Evolutionary conservation across 2,888 invertebrate genomes (phyloP).

Genomic region (Myopa tessellatipennis): DNA sequence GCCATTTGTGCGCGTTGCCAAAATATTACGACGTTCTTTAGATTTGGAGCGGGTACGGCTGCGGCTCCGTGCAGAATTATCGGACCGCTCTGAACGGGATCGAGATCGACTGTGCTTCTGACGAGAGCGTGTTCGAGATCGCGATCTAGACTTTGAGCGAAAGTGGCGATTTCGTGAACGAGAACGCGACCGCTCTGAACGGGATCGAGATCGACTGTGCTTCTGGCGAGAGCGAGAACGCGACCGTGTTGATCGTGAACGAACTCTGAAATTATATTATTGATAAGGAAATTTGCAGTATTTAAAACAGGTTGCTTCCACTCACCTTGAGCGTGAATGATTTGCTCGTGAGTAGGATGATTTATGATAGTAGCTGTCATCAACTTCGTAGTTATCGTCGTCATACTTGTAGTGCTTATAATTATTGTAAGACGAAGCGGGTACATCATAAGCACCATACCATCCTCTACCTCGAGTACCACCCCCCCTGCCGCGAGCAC

Average conservation of each 20-base stretch:
- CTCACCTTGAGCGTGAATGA: constrained; percentile 53
- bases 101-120: constrained; percentile 53
- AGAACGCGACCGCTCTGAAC: constrained; percentile 52
- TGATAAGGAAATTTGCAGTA: constrained; percentile 8
- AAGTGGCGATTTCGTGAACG: constrained; percentile 49
- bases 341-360: constrained; percentile 58
- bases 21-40: constrained; percentile 24
- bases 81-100: constrained; percentile 46
- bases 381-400: constrained; percentile 67
- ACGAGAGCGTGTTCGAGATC: constrained; percentile 52
- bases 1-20: constrained; percentile 37
- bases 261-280: constrained; percentile 49
- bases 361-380: constrained; percentile 58
- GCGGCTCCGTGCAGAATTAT: constrained; percentile 38
- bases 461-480: constrained; percentile 60
- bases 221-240: constrained; percentile 52
- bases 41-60: constrained; percentile 46
- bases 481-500: constrained; percentile 68
- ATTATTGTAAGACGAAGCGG: constrained; percentile 56
- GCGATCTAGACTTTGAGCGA: constrained; percentile 49
- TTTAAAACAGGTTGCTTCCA: constrained; percentile 21
- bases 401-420: constrained; percentile 72
- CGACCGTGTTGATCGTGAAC: constrained; percentile 63
- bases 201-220: constrained; percentile 54
- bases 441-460: constrained; percentile 51